Percentiles rank a stretch among this genome's conserved stretches.
These are phyloP conservation scores for Tragelaphus scriptus DNA, from an alignment of 2,113 vertebrate species.

Conservation along the genomic window DNA sequence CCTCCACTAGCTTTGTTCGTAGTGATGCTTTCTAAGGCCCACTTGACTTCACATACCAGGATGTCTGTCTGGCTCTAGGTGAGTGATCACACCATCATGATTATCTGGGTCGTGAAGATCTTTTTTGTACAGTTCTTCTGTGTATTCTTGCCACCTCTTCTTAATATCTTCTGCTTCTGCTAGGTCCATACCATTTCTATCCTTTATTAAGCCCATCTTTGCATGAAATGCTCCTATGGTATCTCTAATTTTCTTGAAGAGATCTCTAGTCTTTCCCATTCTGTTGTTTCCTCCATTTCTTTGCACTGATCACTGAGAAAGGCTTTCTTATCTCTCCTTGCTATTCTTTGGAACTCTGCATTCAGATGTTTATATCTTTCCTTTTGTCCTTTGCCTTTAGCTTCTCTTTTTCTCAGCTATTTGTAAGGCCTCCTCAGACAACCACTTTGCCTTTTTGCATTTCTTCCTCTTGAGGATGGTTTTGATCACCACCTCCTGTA, in stretches of 20 bases:
- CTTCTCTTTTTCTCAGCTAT: background rate
- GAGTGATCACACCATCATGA: background rate
- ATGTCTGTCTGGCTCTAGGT: background rate
- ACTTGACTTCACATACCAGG: background rate
- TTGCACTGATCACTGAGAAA: background rate
- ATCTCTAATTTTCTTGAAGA: background rate
- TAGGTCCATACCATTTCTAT: background rate
- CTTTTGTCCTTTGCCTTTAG: background rate
- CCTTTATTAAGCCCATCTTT: background rate
- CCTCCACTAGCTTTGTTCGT: background rate
- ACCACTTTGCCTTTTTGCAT: background rate
- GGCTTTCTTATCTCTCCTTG: background rate
- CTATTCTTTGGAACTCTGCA: background rate
- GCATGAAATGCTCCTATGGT: background rate
- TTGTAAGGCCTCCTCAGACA: background rate
- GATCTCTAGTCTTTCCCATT: background rate
- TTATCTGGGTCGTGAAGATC: fast-evolving
- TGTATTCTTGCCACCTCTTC: background rate
- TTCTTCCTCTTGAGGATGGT: background rate
- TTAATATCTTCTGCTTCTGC: background rate
- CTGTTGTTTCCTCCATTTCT: background rate
- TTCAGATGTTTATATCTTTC: background rate
- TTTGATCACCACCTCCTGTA: background rate
- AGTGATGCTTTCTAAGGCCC: background rate
- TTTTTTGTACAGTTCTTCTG: background rate